Evolutionary conservation across 2,797 vertebrate species (phyloP).

Genomic region (Poecile montanus): DNA sequence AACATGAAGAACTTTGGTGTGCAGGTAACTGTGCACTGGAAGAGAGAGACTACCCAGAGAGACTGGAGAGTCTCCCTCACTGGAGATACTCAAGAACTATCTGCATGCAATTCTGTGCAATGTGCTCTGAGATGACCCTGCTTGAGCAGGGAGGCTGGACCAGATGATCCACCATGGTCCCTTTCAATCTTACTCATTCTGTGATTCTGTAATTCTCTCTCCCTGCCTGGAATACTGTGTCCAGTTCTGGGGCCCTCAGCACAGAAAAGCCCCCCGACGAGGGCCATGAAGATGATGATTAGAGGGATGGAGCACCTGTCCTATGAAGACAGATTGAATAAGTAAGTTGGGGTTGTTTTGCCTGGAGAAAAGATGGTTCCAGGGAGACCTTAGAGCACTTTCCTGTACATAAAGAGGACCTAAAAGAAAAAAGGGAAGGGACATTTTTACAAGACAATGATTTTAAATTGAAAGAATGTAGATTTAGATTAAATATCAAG

Average conservation of each 20-base stretch:
- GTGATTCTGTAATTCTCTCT: not conserved
- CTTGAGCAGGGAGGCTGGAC: not conserved
- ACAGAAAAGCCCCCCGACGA: not conserved
- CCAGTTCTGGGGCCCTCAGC: not conserved
- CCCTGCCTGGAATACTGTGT: not conserved
- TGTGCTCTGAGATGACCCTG: not conserved
- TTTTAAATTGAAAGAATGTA: not conserved
- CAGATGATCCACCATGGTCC: not conserved
- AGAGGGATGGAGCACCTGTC: not conserved
- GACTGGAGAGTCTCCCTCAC: no score
- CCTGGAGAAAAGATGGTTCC: not conserved
- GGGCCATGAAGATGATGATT: not conserved
- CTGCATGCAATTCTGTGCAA: not conserved
- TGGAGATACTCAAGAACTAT: not conserved
- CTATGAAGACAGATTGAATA: not conserved
- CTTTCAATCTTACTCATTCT: not conserved
- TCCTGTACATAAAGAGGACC: not conserved
- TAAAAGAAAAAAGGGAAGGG: not conserved
- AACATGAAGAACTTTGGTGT: not conserved
- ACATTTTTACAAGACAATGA: accelerated
- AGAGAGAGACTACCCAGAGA: not conserved
- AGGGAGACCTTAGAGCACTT: accelerated
- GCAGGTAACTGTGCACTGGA: not conserved
- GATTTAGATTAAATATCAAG: not conserved
- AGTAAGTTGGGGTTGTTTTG: accelerated